Conservation (phyloP, 2,113 vertebrate genomes). For the Dermatemys mawii region DNA sequence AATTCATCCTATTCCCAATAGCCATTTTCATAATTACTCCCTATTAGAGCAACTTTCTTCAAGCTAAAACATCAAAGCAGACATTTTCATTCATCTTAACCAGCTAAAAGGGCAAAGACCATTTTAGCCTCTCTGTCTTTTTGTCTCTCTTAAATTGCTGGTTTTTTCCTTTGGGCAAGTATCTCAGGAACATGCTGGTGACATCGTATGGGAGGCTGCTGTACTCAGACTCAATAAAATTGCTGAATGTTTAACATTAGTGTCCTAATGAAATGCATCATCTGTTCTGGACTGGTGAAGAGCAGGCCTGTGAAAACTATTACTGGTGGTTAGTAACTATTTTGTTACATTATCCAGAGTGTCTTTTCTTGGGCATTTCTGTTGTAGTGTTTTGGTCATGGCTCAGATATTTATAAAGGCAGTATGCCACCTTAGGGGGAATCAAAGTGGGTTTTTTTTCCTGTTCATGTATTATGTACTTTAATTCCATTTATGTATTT, state of each 20-base stretch:
- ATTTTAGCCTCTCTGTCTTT: not conserved
- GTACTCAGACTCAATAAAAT: not conserved
- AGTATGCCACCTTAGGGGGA: not conserved
- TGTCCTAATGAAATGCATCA: not conserved
- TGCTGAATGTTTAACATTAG: not conserved
- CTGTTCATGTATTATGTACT: not conserved
- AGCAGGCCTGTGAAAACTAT: conserved; percentile 15
- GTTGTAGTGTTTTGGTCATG: conserved; percentile 7
- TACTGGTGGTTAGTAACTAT: not conserved
- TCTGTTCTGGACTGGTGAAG: not conserved
- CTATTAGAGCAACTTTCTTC: conserved; percentile 7
- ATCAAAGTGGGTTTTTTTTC: not conserved
- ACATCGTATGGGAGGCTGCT: not conserved
- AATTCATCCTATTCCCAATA: not conserved
- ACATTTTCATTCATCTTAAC: not conserved
- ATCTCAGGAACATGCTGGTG: not conserved
- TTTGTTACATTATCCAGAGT: not conserved
- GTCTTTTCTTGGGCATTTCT: not conserved
- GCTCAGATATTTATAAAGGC: not conserved
- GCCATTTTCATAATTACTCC: not conserved
- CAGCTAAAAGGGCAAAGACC: conserved; percentile 2
- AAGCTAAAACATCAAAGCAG: not conserved
- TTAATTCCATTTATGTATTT: not conserved
- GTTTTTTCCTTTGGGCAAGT: not conserved
- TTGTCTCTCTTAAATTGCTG: not conserved